A percentile compares a stretch with the other conserved stretches of the same genome.
Conservation (phyloP, 2,797 vertebrate genomes). For the Acridotheres tristis region DNA sequence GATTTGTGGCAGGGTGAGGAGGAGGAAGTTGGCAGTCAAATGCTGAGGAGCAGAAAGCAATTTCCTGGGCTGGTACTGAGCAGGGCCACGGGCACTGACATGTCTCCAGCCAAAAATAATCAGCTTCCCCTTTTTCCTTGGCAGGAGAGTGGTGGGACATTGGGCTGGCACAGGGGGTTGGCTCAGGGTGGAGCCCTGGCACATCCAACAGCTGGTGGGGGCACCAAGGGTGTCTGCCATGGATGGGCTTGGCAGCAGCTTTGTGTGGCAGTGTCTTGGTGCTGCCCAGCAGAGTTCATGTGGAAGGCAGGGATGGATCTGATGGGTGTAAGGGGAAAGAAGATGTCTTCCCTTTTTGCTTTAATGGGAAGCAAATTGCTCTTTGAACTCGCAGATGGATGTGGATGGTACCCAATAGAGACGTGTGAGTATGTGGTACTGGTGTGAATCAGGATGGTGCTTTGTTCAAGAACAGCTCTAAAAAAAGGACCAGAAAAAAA, state of each 20-base stretch:
- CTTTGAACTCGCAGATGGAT: not conserved
- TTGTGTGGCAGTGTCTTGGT: not conserved
- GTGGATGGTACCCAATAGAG: not conserved
- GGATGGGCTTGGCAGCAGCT: not conserved
- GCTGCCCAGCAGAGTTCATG: not conserved
- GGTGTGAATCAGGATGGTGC: not conserved
- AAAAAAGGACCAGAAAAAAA: not conserved
- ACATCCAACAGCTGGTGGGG: not conserved
- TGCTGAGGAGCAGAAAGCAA: not conserved
- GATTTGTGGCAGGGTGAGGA: not conserved
- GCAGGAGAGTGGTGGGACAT: not conserved
- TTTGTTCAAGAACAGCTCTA: not conserved
- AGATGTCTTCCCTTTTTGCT: not conserved
- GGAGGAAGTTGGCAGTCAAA: not conserved
- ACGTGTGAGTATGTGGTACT: not conserved
- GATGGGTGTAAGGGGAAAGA: not conserved
- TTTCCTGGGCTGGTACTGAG: not conserved
- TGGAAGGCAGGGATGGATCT: not conserved
- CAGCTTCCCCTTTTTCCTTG: not conserved
- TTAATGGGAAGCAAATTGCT: not conserved
- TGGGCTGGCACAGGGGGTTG: not conserved
- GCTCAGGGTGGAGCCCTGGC: not conserved
- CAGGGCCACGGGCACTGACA: fast-evolving
- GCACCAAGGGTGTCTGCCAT: too few relatives aligned
- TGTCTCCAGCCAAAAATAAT: not conserved